phyloP scores from a whole-genome alignment of 35 echinoderm and acorn worm genomes.

The Stichopus chloronotus region DNA sequence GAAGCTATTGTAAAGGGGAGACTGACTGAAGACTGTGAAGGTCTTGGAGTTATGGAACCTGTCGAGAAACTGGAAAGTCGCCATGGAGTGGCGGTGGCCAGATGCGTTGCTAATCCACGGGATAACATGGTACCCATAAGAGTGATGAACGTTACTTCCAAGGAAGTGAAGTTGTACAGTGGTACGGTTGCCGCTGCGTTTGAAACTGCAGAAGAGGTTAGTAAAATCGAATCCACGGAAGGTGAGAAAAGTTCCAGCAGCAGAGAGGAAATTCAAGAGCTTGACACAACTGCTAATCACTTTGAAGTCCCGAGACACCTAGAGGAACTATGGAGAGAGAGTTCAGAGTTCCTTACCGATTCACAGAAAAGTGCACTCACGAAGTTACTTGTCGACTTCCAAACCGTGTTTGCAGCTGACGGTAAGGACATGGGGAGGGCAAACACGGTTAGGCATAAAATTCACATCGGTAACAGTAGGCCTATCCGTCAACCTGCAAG shows the following conservation, averaged over 20 bases:
- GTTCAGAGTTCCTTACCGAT: neutral
- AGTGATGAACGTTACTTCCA: neutral
- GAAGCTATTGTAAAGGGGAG: no score
- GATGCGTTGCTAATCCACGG: no score
- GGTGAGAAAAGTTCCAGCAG: neutral
- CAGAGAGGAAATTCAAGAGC: no score
- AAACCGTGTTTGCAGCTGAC: neutral
- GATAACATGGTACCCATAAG: no score
- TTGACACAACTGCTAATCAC: neutral
- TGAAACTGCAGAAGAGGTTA: neutral
- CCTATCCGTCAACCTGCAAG: constrained; percentile 48
- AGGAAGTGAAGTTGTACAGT: neutral
- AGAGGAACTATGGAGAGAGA: neutral
- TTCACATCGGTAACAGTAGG: constrained; percentile 44
- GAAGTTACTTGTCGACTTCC: neutral
- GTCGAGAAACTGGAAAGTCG: neutral
- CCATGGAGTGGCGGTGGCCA: neutral
- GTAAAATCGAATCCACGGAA: neutral
- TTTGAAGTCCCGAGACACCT: neutral
- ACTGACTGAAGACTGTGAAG: neutral
- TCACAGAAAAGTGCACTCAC: neutral
- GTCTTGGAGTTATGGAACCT: neutral
- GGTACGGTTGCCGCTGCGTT: no score
- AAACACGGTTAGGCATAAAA: constrained; percentile 18
- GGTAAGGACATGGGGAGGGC: constrained; percentile 48